A percentile compares a stretch with the other conserved stretches of the same genome.
These are phyloP conservation scores for Picathartes gymnocephalus DNA, from an alignment of 2,113 vertebrate species.

Conservation along the genomic window DNA sequence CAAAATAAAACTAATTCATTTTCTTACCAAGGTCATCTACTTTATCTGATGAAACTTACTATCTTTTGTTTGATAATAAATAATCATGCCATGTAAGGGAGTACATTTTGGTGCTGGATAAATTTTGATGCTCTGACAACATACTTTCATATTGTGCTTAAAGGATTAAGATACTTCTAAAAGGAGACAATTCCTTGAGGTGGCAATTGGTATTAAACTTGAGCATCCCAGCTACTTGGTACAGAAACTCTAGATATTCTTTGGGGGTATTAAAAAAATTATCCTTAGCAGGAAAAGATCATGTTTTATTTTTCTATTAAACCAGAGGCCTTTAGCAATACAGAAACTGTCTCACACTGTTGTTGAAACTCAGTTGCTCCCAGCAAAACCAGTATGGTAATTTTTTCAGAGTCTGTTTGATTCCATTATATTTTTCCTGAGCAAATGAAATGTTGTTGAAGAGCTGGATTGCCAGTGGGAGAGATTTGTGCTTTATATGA, in stretches of 20 bases:
- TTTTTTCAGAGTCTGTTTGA: not conserved
- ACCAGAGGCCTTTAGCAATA: not conserved
- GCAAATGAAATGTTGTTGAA: not conserved
- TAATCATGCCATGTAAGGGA: not conserved
- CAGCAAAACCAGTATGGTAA: not conserved
- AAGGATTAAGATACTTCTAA: not conserved
- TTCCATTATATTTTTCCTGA: not conserved
- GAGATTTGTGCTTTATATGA: not conserved
- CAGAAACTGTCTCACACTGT: not conserved
- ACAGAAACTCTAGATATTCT: not conserved
- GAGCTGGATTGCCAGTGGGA: not conserved
- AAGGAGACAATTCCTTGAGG: not conserved
- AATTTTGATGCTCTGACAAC: not conserved
- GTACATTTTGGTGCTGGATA: not conserved
- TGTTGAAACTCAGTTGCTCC: not conserved
- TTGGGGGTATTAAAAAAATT: not conserved
- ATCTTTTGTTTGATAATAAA: not conserved
- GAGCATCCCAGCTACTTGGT: not conserved
- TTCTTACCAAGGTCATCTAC: not conserved
- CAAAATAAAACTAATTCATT: not conserved
- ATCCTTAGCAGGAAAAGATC: not conserved
- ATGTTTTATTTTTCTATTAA: not conserved
- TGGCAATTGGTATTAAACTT: not conserved
- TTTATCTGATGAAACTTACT: not conserved
- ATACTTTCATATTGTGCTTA: not conserved